These are phyloP conservation scores for Heterodera carotae DNA, from an alignment of 1,140 invertebrate genomes.

Conservation along the genomic window DNA sequence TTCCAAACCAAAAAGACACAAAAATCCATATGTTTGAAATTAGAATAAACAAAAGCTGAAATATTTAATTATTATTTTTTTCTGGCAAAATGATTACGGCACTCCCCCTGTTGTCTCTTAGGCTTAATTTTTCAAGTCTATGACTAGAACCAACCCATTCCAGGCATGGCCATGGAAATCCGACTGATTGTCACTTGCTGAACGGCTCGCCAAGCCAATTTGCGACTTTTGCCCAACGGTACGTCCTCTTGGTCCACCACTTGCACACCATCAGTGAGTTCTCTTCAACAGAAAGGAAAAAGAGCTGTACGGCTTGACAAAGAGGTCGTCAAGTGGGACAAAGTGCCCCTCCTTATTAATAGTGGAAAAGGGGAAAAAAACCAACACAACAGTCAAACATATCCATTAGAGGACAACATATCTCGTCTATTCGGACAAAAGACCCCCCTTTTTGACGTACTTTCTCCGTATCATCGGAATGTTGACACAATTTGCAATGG, in stretches of 20 bases:
- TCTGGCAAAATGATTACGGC: too few relatives aligned
- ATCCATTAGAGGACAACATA: too few relatives aligned
- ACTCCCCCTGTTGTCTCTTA: too few relatives aligned
- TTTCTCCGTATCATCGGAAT: constrained; percentile 82
- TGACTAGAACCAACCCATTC: constrained; percentile 71
- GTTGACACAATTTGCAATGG: constrained; percentile 86
- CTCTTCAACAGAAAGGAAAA: constrained; percentile 70
- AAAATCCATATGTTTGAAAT: constrained; percentile 5
- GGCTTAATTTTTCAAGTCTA: constrained; percentile 12
- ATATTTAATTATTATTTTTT: too few relatives aligned
- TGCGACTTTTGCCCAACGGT: constrained; percentile 71
- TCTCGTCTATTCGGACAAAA: too few relatives aligned
- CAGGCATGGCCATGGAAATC: constrained; percentile 71
- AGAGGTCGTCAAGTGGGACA: too few relatives aligned
- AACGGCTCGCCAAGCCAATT: constrained; percentile 34
- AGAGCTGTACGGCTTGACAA: too few relatives aligned
- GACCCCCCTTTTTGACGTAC: constrained; percentile 60
- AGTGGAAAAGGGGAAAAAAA: too few relatives aligned
- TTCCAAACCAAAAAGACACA: too few relatives aligned
- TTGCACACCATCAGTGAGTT: constrained; percentile 78
- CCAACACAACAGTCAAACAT: too few relatives aligned
- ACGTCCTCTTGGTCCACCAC: constrained; percentile 76
- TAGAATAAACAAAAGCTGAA: too few relatives aligned
- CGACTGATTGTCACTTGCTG: constrained; percentile 39
- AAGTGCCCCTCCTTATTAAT: too few relatives aligned